Evolutionary conservation across 92 coral and sea anemone genomes (phyloP).

Genomic region (Porites divaricata): DNA sequence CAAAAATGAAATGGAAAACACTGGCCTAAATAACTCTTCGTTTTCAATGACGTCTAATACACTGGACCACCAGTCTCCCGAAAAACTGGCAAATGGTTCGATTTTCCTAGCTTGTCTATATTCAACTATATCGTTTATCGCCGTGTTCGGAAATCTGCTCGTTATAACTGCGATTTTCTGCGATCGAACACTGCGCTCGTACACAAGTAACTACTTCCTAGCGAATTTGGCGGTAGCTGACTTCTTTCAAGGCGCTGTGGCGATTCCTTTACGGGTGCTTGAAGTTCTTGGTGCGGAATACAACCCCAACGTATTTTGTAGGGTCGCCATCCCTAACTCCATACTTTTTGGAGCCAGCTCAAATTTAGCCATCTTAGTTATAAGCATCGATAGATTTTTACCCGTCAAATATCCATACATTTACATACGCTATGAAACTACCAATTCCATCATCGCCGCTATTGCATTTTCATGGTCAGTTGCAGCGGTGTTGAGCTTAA

Average conservation of each 20-base stretch:
- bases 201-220: conserved; percentile 61
- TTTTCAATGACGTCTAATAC: background rate
- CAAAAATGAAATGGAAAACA: background rate
- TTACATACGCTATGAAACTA: conserved; percentile 26
- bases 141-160: conserved; percentile 69
- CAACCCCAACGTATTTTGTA: conserved; percentile 39
- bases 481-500: conserved; percentile 36
- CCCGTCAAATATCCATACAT: conserved; percentile 62
- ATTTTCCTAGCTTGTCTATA: conserved; percentile 19
- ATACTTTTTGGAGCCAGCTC: conserved; percentile 72
- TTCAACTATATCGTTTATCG: conserved; percentile 30
- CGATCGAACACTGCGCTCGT: conserved; percentile 46
- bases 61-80: background rate
- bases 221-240: conserved; percentile 76
- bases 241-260: conserved; percentile 68
- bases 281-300: conserved; percentile 38
- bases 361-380: conserved; percentile 61
- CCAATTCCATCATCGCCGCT: background rate
- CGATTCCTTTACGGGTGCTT: conserved; percentile 64
- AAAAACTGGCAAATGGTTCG: background rate
- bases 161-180: conserved; percentile 53
- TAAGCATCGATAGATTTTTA: conserved; percentile 67
- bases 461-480: conserved; percentile 50
- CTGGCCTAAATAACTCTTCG: conserved; percentile 5
- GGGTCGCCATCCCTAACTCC: conserved; percentile 59